Evolutionary conservation across 2,113 vertebrate genomes (phyloP).

Genomic region (Myotis brandtii): DNA sequence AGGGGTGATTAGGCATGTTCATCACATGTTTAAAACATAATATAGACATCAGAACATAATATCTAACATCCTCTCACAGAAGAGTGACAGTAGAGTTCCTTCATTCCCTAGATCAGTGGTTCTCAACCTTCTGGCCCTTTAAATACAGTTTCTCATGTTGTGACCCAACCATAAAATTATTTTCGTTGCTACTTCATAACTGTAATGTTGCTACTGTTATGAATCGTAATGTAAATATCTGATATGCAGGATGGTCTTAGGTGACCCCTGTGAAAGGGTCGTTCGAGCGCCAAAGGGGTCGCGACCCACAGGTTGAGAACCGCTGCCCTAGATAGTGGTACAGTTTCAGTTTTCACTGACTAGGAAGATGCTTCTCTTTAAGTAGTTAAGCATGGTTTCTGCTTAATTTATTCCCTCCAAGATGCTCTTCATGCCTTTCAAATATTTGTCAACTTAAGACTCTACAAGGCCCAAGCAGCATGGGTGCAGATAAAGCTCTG

Average conservation of each 20-base stretch:
- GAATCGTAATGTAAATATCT: too few relatives aligned
- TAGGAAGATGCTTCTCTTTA: slow-evolving; percentile 48
- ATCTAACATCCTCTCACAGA: neutral
- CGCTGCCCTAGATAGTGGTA: neutral
- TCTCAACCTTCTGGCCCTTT: too few relatives aligned
- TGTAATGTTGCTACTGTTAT: too few relatives aligned
- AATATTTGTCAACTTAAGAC: slow-evolving; percentile 71
- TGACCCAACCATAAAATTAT: too few relatives aligned
- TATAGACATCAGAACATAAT: neutral
- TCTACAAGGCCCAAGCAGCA: slow-evolving; percentile 47
- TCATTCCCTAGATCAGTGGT: neutral
- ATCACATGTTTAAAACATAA: neutral
- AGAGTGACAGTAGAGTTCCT: neutral
- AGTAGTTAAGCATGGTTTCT: slow-evolving; percentile 63
- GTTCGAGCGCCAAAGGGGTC: too few relatives aligned
- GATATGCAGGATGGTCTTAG: too few relatives aligned
- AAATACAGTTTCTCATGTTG: too few relatives aligned
- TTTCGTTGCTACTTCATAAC: too few relatives aligned
- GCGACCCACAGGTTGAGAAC: too few relatives aligned
- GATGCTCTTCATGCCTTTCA: slow-evolving; percentile 59
- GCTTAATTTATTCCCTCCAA: slow-evolving; percentile 63
- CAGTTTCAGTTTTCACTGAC: slow-evolving; percentile 11
- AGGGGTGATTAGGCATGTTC: neutral
- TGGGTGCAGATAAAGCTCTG: slow-evolving; percentile 59
- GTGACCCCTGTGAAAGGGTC: too few relatives aligned